Evolutionary conservation across 2,888 invertebrate genomes (phyloP).

Genomic region (Ectemnius cavifrons): DNA sequence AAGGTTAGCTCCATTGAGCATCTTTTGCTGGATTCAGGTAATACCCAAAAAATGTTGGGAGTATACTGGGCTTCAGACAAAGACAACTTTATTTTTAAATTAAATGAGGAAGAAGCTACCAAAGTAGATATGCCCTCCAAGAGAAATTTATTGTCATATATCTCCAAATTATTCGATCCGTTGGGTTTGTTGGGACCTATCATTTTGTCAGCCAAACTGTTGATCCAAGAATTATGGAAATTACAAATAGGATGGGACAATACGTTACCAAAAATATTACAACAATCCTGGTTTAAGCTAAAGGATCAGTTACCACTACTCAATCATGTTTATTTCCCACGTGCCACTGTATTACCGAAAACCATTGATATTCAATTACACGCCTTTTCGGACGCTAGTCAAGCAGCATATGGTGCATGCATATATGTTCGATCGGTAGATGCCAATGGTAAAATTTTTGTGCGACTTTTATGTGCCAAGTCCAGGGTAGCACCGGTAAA

Average conservation of each 20-base stretch:
- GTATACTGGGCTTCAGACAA: no score
- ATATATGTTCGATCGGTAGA: not conserved
- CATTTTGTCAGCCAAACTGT: not conserved
- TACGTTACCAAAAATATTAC: not conserved
- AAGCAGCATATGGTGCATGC: conserved; percentile 12
- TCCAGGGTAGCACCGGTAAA: conserved; percentile 11
- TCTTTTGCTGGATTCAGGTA: no score
- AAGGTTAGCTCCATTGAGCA: no score
- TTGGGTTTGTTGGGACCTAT: conserved; percentile 6
- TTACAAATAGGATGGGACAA: not conserved
- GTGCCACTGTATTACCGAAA: not conserved
- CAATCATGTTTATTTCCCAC: not conserved
- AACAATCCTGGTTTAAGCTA: not conserved
- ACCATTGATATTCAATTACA: not conserved
- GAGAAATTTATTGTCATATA: no score
- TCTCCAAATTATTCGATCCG: no score
- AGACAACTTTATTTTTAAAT: no score
- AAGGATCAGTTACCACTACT: not conserved
- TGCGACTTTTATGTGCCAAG: not conserved
- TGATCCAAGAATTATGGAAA: not conserved
- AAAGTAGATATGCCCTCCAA: no score
- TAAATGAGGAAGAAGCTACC: no score
- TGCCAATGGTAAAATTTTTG: not conserved
- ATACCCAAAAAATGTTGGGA: no score
- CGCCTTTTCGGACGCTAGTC: conserved; percentile 21